phyloP scores from a whole-genome alignment of 1,140 invertebrate species.

The Intoshia linei region DNA sequence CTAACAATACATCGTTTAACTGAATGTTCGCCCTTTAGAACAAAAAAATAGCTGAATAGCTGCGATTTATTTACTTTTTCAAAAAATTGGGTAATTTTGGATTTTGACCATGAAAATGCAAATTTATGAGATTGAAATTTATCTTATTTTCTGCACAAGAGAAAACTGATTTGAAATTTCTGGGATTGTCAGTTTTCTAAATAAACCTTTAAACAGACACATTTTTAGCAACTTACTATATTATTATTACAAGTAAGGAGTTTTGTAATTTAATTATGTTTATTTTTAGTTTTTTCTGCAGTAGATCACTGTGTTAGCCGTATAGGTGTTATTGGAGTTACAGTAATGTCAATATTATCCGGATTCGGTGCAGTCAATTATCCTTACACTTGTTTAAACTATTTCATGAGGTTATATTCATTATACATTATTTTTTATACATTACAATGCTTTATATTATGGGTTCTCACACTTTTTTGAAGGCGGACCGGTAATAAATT shows the following conservation, averaged over 20 bases:
- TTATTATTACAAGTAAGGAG: background rate
- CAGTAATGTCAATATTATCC: slow-evolving; percentile 84
- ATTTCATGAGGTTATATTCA: slow-evolving; percentile 54
- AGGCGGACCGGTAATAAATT: too few species aligned
- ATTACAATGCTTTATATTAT: background rate
- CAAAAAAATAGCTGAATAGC: too few species aligned
- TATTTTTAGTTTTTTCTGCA: slow-evolving; percentile 33
- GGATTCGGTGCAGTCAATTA: slow-evolving; percentile 99
- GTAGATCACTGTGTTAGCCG: slow-evolving; percentile 82
- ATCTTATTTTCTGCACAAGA: background rate
- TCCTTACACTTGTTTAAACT: slow-evolving; percentile 91
- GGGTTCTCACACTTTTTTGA: background rate
- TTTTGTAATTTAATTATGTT: slow-evolving; percentile 2
- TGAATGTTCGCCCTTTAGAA: too few species aligned
- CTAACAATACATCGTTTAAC: too few species aligned
- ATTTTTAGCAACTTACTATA: background rate
- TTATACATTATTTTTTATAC: too few species aligned
- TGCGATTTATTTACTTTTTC: too few species aligned
- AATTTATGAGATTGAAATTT: background rate
- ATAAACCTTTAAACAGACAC: background rate
- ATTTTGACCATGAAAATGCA: too few species aligned
- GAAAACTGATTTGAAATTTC: background rate
- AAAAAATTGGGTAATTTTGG: too few species aligned
- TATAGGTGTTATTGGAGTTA: slow-evolving; percentile 85
- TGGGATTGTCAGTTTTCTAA: background rate